These are phyloP conservation scores for Cryptocheilus praepositus DNA, from an alignment of 2,888 invertebrate species.

Conservation along the genomic window DNA sequence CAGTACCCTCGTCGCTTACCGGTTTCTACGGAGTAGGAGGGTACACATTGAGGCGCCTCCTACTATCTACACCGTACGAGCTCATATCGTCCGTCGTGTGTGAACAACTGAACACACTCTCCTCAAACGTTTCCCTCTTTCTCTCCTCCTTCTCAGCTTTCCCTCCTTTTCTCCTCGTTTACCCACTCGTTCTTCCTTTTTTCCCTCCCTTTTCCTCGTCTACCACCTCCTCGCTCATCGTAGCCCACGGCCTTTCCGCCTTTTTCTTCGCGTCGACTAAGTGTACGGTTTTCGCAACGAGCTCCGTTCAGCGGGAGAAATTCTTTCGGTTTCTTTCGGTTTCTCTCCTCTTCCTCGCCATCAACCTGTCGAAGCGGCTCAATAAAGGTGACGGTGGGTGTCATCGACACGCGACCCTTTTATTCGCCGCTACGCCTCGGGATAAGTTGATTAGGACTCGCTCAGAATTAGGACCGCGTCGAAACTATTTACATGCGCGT, in stretches of 20 bases:
- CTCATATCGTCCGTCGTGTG: slow-evolving; percentile 6
- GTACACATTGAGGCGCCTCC: slow-evolving; percentile 45
- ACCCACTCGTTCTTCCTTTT: slow-evolving; percentile 17
- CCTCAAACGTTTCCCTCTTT: slow-evolving; percentile 25
- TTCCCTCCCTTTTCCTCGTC: slow-evolving; percentile 11
- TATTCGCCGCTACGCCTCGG: not conserved
- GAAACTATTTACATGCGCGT: too few species aligned
- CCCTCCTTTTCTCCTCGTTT: slow-evolving; percentile 20
- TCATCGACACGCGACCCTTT: not conserved
- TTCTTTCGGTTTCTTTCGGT: too few species aligned
- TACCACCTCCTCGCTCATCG: slow-evolving; percentile 10
- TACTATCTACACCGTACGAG: slow-evolving; percentile 16
- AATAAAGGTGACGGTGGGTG: too few species aligned
- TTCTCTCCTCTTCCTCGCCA: too few species aligned
- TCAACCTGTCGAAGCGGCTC: too few species aligned
- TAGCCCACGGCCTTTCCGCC: slow-evolving; percentile 5
- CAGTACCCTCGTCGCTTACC: slow-evolving; percentile 26
- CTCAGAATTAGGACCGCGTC: too few species aligned
- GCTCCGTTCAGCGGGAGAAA: too few species aligned
- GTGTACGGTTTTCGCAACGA: too few species aligned
- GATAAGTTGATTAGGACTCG: too few species aligned
- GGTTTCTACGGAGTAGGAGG: slow-evolving; percentile 38
- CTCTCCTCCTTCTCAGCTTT: slow-evolving; percentile 31
- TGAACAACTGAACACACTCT: slow-evolving; percentile 16
- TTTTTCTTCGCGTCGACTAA: not conserved